phyloP scores from a whole-genome alignment of 2,888 invertebrate species.

The Stramonita haemastoma region DNA sequence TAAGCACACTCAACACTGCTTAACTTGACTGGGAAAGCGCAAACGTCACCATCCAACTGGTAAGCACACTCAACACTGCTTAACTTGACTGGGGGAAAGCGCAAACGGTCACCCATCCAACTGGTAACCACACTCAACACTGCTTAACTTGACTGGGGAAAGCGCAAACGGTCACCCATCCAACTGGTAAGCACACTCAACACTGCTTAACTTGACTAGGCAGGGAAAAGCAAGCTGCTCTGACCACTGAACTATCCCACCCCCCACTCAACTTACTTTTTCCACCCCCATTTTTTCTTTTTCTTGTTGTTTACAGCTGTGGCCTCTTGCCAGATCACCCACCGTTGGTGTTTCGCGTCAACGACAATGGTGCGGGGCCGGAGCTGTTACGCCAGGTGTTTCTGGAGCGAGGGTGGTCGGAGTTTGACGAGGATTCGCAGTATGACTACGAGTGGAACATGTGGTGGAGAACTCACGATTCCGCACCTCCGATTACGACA shows the following conservation, averaged over 20 bases:
- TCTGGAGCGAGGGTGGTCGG: slow-evolving; percentile 88
- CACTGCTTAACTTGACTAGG: background rate
- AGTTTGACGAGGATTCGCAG: slow-evolving; percentile 82
- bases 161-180: background rate
- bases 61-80: too few species aligned
- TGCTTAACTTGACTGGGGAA: background rate
- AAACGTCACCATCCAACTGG: too few species aligned
- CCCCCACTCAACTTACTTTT: background rate
- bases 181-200: background rate
- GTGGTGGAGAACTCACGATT: slow-evolving; percentile 91
- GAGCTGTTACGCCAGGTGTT: slow-evolving; percentile 82
- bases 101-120: too few species aligned
- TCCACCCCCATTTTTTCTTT: background rate
- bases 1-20: too few species aligned
- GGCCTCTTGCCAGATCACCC: background rate
- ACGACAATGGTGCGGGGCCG: slow-evolving; percentile 73
- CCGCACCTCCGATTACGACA: slow-evolving; percentile 78
- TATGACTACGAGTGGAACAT: slow-evolving; percentile 84
- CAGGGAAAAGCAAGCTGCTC: too few species aligned
- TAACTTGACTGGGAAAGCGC: too few species aligned
- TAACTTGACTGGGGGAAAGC: too few species aligned
- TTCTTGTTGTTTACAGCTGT: slow-evolving; percentile 6
- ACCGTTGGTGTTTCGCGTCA: slow-evolving; percentile 70
- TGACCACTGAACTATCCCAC: background rate
- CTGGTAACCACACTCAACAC: too few species aligned